Percentiles rank a stretch among this genome's conserved stretches.
phyloP scores from a whole-genome alignment of 2,888 invertebrate species.

The Deilephila porcellus region DNA sequence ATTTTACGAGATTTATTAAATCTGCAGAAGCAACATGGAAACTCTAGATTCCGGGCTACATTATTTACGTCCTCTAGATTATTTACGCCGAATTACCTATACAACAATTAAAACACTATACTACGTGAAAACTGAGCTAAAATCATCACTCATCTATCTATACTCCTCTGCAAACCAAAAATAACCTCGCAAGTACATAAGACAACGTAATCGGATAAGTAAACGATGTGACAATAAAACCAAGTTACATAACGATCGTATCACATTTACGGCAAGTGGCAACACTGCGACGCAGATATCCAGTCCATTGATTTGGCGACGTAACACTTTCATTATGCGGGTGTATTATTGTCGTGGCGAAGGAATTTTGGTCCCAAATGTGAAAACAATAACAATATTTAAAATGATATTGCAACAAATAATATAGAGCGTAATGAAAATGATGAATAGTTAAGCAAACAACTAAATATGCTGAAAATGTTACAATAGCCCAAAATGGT shows the following conservation, averaged over 20 bases:
- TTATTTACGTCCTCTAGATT: too few species aligned
- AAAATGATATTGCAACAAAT: too few species aligned
- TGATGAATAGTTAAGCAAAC: not conserved
- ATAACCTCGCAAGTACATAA: not conserved
- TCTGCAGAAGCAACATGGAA: too few species aligned
- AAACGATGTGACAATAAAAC: constrained; percentile 3
- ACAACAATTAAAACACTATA: too few species aligned
- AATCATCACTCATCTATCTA: not conserved
- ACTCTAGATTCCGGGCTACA: too few species aligned
- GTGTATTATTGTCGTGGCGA: not conserved
- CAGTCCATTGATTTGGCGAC: not conserved
- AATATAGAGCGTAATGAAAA: not conserved
- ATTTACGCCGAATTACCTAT: too few species aligned
- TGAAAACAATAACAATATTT: too few species aligned
- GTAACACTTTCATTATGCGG: not conserved
- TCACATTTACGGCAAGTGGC: not conserved
- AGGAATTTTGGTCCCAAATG: not conserved
- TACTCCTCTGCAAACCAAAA: not conserved
- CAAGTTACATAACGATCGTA: not conserved
- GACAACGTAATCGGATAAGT: not conserved
- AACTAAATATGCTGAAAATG: not conserved
- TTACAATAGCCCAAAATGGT: too few species aligned
- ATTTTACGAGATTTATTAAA: too few species aligned
- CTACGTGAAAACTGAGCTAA: too few species aligned
- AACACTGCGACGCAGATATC: not conserved